Base-by-base conservation (phyloP, 2,888 invertebrate species). In the Spatulosminthurus flaviceps region DNA sequence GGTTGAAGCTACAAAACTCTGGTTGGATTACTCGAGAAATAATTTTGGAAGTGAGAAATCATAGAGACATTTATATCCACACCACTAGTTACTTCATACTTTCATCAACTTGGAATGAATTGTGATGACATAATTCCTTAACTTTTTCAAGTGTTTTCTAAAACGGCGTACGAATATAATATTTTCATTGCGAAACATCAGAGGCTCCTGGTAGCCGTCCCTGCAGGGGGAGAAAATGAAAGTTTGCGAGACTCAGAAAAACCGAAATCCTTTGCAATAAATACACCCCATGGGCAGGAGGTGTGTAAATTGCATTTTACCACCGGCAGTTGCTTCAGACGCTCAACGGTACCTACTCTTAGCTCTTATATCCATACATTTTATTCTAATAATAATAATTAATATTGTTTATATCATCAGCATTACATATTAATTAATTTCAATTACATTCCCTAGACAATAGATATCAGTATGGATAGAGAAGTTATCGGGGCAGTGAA, bases 121-220 rank as follows among this genome's bases (percentile, higher is more conserved):
- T n/a, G n/a, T n/a, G n/a, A n/a, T n/a, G n/a, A n/a, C n/a, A n/a
- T n/a, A n/a, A n/a, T n/a, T n/a, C n/a, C 1, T n/a, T n/a, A 13
- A 11, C 1, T 51, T 51, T 51, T 51, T 5, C 16, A 34, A 76
- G 75, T 66, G 66, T 64, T 66, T 26, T 26, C 64, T 5, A 76
- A 76, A 19, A 61, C 66, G 19, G 42, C 41, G 1, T 76, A 76
- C 64, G 75, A 76, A 22, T 74, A 74, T 61, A 61, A 74, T 29
- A 61, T 74, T 61, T 61, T 61, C 29, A 26, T 29, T 28, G n/a
- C 26, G 0, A 60, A 61, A 22, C 60, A 74, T 13, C 61, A 74
- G 9, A 60, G 28, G 26, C 60, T 74, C n/a, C 61, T 74, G n/a
- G n/a, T 11, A 7, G 28, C 29, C 1, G 29, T 28, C 1, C 74